Evolutionary conservation across 2,888 invertebrate species (phyloP).

Genomic region (Meteorus colon): DNA sequence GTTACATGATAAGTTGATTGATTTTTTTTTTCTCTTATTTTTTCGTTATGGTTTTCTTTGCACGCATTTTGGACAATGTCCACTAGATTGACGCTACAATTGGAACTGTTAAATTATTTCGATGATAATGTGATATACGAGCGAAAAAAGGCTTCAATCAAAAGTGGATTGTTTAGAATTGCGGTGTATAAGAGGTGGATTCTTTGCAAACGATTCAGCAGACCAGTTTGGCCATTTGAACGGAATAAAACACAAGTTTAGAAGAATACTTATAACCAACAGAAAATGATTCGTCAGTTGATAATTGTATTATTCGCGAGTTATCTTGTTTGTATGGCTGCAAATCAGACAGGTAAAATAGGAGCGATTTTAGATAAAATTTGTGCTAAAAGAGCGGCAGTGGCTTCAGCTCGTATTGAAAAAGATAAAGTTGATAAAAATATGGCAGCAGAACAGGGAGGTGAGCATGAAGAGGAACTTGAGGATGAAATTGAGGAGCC

Average conservation of each 20-base stretch:
- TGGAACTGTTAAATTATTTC: constrained; percentile 1
- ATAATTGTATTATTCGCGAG: constrained; percentile 1
- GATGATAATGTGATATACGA: constrained; percentile 8
- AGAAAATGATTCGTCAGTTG: constrained; percentile 6
- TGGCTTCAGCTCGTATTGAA: constrained; percentile 3
- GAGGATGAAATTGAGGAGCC: not conserved
- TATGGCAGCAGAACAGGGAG: not conserved
- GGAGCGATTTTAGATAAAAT: not conserved
- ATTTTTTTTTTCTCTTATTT: not conserved
- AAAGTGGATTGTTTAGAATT: not conserved
- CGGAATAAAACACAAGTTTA: not conserved
- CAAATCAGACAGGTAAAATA: not conserved
- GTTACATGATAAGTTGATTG: constrained; percentile 6
- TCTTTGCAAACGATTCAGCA: not conserved
- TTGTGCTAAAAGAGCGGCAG: constrained; percentile 7
- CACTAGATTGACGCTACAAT: constrained; percentile 5
- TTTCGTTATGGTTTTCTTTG: not conserved
- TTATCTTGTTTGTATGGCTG: not conserved
- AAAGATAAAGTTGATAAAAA: not conserved
- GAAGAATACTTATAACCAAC: not conserved
- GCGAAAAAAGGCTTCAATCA: not conserved
- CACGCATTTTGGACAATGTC: constrained; percentile 6
- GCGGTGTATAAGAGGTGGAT: constrained; percentile 7
- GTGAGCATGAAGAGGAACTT: not conserved
- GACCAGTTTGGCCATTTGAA: not conserved